phyloP scores from a whole-genome alignment of 2,888 invertebrate genomes.

The Drosophila algonquin region DNA sequence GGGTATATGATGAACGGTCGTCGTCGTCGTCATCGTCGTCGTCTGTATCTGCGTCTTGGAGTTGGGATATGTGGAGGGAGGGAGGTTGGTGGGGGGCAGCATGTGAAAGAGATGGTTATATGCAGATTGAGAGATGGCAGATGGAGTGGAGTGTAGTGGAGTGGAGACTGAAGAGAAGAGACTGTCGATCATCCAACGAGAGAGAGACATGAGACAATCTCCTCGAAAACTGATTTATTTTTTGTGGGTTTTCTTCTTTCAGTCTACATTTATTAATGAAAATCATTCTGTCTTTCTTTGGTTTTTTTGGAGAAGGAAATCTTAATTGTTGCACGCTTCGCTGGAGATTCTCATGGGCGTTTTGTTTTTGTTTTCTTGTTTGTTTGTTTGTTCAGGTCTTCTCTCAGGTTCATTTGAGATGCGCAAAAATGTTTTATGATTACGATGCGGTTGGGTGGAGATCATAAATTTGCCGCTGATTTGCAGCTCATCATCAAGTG shows the following conservation, averaged over 20 bases:
- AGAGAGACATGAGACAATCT: constrained; percentile 39
- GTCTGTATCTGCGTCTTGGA: constrained; percentile 40
- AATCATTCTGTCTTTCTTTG: constrained; percentile 51
- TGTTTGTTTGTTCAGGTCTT: background rate
- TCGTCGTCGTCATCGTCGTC: constrained; percentile 37
- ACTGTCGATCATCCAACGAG: constrained; percentile 46
- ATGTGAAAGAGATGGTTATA: constrained; percentile 9
- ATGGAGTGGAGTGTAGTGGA: constrained; percentile 4
- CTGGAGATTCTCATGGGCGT: constrained; percentile 18
- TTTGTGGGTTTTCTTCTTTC: constrained; percentile 39
- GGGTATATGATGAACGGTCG: constrained; percentile 83
- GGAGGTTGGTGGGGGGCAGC: background rate
- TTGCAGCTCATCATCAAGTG: constrained; percentile 30
- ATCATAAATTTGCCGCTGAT: constrained; percentile 40
- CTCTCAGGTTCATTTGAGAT: constrained; percentile 16
- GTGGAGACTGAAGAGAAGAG: too few relatives aligned
- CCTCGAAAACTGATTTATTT: constrained; percentile 31
- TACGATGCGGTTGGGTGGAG: constrained; percentile 11
- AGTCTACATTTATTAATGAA: constrained; percentile 79
- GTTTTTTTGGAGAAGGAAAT: constrained; percentile 16
- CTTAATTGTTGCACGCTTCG: constrained; percentile 28
- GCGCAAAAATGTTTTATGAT: constrained; percentile 18
- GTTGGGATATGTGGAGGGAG: background rate
- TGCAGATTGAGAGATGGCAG: constrained; percentile 17
- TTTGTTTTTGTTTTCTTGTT: background rate